Evolutionary conservation across 2,797 vertebrate genomes (phyloP).

Genomic region (Micrastur ruficollis): DNA sequence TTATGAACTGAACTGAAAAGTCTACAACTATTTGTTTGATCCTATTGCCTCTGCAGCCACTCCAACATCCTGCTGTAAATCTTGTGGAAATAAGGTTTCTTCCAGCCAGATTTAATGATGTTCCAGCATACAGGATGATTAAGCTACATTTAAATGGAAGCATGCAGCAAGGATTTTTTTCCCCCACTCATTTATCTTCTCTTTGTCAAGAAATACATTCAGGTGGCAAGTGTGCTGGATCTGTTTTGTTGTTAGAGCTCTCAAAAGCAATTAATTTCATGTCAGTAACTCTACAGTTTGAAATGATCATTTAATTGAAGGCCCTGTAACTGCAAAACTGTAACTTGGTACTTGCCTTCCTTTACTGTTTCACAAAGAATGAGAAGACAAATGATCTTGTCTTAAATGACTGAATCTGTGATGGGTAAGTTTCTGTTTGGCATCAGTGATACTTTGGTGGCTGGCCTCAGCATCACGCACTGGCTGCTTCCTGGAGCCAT

Average conservation of each 20-base stretch:
- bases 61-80: background rate
- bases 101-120: background rate
- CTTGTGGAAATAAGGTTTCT: background rate
- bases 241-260: background rate
- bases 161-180: background rate
- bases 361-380: background rate
- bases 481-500: background rate
- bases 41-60: background rate
- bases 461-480: background rate
- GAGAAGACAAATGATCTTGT: background rate
- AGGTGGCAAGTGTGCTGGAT: background rate
- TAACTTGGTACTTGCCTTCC: background rate
- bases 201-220: background rate
- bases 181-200: background rate
- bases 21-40: background rate
- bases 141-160: background rate
- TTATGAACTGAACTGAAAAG: background rate
- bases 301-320: background rate
- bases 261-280: constrained; percentile 1
- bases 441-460: background rate
- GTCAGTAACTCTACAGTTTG: background rate
- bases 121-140: background rate
- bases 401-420: background rate
- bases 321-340: background rate
- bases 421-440: background rate